phyloP scores from a whole-genome alignment of 2,113 vertebrate genomes.

The Crotalus viridis region DNA sequence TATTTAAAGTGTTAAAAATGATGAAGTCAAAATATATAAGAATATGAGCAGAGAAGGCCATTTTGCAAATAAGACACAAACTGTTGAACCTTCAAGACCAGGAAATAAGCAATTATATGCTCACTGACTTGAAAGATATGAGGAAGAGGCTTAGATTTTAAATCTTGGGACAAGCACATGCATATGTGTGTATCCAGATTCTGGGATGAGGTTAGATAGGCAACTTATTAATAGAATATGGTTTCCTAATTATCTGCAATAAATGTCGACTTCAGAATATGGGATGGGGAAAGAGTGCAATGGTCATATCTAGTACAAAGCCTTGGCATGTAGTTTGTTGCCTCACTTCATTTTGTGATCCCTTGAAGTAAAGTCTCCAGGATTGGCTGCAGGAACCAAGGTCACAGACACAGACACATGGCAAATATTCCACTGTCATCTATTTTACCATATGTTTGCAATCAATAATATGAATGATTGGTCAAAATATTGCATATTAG shows the following conservation, averaged over 20 bases:
- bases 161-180: neutral
- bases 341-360: neutral
- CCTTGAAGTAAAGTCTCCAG: neutral
- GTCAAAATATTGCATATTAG: slow-evolving; percentile 70
- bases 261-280: neutral
- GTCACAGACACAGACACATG: slow-evolving; percentile 36
- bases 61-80: neutral
- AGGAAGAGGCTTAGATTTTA: neutral
- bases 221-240: no score
- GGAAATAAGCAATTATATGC: neutral
- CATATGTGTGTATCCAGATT: neutral
- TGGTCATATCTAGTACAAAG: neutral
- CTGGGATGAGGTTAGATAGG: no score
- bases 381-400: neutral
- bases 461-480: slow-evolving; percentile 76
- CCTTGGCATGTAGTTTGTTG: neutral
- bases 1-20: neutral
- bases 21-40: neutral
- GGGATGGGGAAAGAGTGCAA: neutral
- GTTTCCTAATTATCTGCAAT: neutral
- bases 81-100: neutral
- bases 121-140: neutral
- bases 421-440: slow-evolving; percentile 63
- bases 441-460: slow-evolving; percentile 74
- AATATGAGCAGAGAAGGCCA: neutral